Conservation (phyloP, 2,888 invertebrate species). For the Smittia sp. region DNA sequence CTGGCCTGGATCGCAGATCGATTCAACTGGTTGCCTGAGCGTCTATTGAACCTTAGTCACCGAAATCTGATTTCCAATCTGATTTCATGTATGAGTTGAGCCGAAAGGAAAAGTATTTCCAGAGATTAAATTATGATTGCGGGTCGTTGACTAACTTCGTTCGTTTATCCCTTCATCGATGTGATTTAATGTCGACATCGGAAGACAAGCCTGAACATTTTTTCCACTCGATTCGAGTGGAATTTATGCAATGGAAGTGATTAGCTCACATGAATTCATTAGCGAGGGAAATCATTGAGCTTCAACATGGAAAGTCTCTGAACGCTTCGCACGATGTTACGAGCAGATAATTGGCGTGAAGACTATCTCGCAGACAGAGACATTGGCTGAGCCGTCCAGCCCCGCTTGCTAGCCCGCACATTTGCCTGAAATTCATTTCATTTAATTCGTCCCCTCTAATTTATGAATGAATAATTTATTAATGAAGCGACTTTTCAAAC, state of each 20-base stretch:
- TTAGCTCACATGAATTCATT: neutral
- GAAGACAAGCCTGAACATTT: too few relatives aligned
- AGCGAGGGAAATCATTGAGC: neutral
- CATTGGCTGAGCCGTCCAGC: neutral
- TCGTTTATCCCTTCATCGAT: neutral
- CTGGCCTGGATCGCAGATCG: neutral
- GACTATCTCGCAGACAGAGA: too few relatives aligned
- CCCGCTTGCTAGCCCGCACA: neutral
- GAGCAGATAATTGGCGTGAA: neutral
- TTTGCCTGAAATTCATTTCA: neutral
- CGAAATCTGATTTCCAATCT: too few relatives aligned
- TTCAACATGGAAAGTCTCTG: neutral
- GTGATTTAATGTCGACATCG: too few relatives aligned
- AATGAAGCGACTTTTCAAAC: neutral
- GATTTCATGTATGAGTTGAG: neutral
- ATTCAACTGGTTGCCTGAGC: constrained; percentile 12
- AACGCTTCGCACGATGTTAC: neutral
- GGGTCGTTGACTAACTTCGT: neutral
- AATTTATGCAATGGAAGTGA: neutral
- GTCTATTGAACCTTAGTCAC: neutral
- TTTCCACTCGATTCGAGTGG: too few relatives aligned
- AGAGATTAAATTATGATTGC: neutral
- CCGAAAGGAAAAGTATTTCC: neutral
- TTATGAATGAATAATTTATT: constrained; percentile 21
- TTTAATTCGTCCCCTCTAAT: constrained; percentile 22